Base-by-base conservation (phyloP, 2,888 invertebrate species). In the Tachina lurida region DNA sequence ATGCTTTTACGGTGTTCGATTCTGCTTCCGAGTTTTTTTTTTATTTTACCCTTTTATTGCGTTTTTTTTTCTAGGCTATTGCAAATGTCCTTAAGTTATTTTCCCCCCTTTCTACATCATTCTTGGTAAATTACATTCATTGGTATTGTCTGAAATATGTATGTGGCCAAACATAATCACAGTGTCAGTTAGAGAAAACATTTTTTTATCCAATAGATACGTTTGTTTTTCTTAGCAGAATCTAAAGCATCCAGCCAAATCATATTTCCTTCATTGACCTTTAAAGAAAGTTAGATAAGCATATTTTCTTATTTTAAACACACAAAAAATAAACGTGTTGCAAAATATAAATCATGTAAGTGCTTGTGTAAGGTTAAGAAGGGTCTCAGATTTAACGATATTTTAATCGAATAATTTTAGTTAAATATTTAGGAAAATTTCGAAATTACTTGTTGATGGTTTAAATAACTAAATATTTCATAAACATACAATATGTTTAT, bases 261-360 rank as follows among this genome's bases (percentile, higher is more conserved):
- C 91, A 91, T 91, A 91, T 91, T 91, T 91, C 91, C 91, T 91
- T 89, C 91, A 90, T 89, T 91, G 91, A 91, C 91, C 91, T 90
- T 91, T 91, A 90, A 88, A 87, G n/a, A 52, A 58, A 17, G 45
- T 49, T 39, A 45, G 62, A 60, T 22, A 31, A 58, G 67, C 47
- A 39, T 54, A 45, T 78, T 52, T 49, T 47, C 31, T 47, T 56
- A 58, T 31, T 31, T 31, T 7, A 43, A 67, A 60, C 41, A n/a
- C 0, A 43, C n/a, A 17, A 43, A 43, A 45, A 31, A 15, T 67
- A 74, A 67, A 67, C 75, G 63, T 89, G 88, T 90, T 47, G 43
- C 12, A 65, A 41, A 74, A 39, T 62, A 31, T 31, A 74, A 49
- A 65, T 78, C 77, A 85, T 78, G 70, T 77, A 77, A 63, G 15